Percentiles rank a stretch among this genome's conserved stretches.
phyloP scores from a whole-genome alignment of 2,113 vertebrate genomes.

The Clarias macrocephalus region DNA sequence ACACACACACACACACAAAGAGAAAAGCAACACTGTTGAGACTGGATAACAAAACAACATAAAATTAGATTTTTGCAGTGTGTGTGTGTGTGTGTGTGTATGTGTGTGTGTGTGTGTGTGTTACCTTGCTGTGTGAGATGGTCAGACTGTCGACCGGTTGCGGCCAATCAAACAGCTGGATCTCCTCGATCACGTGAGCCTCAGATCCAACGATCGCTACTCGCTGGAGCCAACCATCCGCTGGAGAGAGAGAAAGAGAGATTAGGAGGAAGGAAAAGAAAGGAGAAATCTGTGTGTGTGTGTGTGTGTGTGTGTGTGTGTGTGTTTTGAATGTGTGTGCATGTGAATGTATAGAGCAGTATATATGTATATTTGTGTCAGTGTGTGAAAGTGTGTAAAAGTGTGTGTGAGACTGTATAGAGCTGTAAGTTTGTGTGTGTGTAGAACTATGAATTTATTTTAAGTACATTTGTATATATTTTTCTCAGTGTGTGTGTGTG shows the following conservation, averaged over 20 bases:
- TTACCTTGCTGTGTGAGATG: constrained; percentile 85
- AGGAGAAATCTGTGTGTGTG: constrained; percentile 42
- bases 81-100: constrained; percentile 8
- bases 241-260: constrained; percentile 60
- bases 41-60: constrained; percentile 35
- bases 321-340: constrained; percentile 22
- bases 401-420: background rate
- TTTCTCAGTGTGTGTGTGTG: too few species aligned
- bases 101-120: background rate
- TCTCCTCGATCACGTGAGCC: constrained; percentile 89
- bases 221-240: constrained; percentile 90
- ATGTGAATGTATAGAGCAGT: constrained; percentile 39
- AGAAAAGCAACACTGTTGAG: background rate
- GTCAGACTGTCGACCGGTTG: constrained; percentile 89
- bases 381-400: background rate
- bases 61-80: constrained; percentile 34
- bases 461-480: too few species aligned
- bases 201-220: constrained; percentile 79
- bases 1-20: background rate
- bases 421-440: too few species aligned
- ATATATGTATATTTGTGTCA: constrained; percentile 41
- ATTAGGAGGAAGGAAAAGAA: background rate
- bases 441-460: too few species aligned
- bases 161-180: constrained; percentile 85
- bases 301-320: constrained; percentile 46